phyloP scores from a whole-genome alignment of 1,140 invertebrate species.

The Lerema accius region DNA sequence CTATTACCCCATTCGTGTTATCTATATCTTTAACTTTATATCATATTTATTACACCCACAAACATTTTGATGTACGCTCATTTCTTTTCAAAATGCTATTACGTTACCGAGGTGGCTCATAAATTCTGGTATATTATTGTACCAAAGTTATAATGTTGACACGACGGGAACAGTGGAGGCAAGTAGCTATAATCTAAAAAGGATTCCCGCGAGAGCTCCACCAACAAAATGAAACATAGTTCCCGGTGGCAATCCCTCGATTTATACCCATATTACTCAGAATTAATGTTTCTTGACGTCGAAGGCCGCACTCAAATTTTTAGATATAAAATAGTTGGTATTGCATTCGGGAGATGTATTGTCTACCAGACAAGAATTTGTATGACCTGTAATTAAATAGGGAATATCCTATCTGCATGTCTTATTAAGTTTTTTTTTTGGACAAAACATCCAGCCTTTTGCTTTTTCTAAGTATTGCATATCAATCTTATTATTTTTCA shows the following conservation, averaged over 20 bases:
- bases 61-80: not conserved
- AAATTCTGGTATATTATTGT: constrained; percentile 18
- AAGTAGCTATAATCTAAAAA: constrained; percentile 23
- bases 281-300: not conserved
- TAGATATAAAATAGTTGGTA: too few relatives aligned
- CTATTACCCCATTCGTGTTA: too few relatives aligned
- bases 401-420: too few relatives aligned
- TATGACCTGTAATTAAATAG: too few relatives aligned
- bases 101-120: not conserved
- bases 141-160: constrained; percentile 28
- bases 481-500: too few relatives aligned
- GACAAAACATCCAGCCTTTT: too few relatives aligned
- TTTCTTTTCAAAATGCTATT: constrained; percentile 6
- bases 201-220: constrained; percentile 4
- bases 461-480: too few relatives aligned
- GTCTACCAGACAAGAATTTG: too few relatives aligned
- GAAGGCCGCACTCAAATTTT: too few relatives aligned
- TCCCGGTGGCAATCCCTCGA: constrained; percentile 2
- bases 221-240: constrained; percentile 19
- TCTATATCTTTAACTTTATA: not conserved
- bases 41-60: not conserved
- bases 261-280: constrained; percentile 6
- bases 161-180: constrained; percentile 10
- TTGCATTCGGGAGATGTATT: too few relatives aligned
- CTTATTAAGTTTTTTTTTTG: too few relatives aligned